Conservation (phyloP, 1,140 invertebrate genomes). For the Acromyrmex charruanus region DNA sequence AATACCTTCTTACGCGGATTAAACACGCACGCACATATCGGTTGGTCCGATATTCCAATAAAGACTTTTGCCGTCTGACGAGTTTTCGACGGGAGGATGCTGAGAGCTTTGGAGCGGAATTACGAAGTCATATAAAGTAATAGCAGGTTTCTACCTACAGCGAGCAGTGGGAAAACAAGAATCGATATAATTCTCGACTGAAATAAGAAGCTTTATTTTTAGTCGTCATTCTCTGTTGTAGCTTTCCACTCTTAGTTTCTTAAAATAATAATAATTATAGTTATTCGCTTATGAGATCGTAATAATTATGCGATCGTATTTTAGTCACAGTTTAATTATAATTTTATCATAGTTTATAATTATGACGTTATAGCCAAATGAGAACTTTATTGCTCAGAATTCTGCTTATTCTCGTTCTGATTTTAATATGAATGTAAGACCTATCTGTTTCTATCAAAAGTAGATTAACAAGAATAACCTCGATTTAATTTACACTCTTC, state of each 20-base stretch:
- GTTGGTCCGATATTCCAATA: constrained; percentile 45
- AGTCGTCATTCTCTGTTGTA: background rate
- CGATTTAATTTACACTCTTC: too few species aligned
- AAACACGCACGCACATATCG: constrained; percentile 41
- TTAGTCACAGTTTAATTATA: background rate
- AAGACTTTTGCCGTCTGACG: constrained; percentile 47
- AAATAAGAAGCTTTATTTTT: background rate
- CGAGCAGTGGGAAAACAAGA: background rate
- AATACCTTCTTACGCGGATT: constrained; percentile 52
- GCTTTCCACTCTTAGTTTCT: background rate
- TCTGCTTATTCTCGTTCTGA: background rate
- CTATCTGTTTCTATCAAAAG: background rate
- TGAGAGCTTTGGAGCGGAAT: constrained; percentile 1
- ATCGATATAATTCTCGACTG: constrained; percentile 3
- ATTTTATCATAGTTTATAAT: background rate
- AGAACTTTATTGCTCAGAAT: background rate
- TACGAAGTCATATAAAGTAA: constrained; percentile 18
- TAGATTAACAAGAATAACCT: too few species aligned
- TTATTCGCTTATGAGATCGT: background rate
- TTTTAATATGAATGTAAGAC: background rate
- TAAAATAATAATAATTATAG: background rate
- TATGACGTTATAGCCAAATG: background rate
- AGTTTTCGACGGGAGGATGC: constrained; percentile 45
- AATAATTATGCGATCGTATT: background rate
- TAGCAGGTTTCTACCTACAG: constrained; percentile 3